These are phyloP conservation scores for Neoniphon sammara DNA, from an alignment of 2,797 vertebrate species.

Conservation along the genomic window DNA sequence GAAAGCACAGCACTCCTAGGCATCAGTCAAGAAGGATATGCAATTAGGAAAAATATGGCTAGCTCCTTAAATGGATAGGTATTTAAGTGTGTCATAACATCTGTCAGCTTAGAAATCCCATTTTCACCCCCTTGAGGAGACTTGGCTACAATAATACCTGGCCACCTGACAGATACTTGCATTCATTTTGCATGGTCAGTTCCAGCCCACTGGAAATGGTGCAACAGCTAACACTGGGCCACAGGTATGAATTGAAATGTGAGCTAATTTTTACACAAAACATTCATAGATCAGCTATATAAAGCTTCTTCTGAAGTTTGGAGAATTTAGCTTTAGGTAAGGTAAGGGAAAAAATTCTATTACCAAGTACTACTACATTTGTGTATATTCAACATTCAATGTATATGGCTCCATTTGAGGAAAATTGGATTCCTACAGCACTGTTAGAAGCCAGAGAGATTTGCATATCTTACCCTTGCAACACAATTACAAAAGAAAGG, in stretches of 20 bases:
- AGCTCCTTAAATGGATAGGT: background rate
- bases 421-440: background rate
- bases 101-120: background rate
- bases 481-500: background rate
- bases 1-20: constrained; percentile 9
- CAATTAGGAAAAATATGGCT: constrained; percentile 8
- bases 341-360: too few relatives aligned
- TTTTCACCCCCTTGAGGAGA: background rate
- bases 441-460: background rate
- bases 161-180: background rate
- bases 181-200: background rate
- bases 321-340: too few relatives aligned
- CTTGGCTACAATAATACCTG: background rate
- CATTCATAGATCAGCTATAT: background rate
- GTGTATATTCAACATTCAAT: background rate
- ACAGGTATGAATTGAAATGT: background rate
- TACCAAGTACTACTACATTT: too few relatives aligned
- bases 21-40: constrained; percentile 8
- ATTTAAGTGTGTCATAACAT: background rate
- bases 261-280: background rate
- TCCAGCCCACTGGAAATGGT: background rate
- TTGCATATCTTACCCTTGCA: background rate
- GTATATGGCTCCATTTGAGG: background rate
- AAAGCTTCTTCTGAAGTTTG: too few relatives aligned
- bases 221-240: background rate